phyloP scores from a whole-genome alignment of 1,140 invertebrate species.

The Lithobius niger region DNA sequence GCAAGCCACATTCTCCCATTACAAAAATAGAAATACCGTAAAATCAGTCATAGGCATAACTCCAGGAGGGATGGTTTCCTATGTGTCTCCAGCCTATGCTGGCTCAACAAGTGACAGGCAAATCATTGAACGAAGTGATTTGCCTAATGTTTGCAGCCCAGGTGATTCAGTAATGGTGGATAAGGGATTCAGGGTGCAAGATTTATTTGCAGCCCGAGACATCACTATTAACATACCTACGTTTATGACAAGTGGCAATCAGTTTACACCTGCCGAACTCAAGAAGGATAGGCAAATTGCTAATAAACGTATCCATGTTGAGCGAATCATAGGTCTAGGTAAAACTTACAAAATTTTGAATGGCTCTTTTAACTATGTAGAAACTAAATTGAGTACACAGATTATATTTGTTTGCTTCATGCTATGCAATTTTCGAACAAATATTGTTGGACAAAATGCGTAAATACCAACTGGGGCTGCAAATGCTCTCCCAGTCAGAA shows the following conservation, averaged over 20 bases:
- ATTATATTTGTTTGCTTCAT: background rate
- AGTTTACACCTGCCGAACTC: background rate
- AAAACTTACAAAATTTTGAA: background rate
- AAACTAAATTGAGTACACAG: background rate
- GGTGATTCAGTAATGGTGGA: slow-evolving; percentile 31
- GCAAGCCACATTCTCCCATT: slow-evolving; percentile 23
- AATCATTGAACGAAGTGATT: slow-evolving; percentile 26
- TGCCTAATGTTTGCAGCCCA: slow-evolving; percentile 28
- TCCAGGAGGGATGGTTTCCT: slow-evolving; percentile 28
- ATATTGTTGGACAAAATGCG: background rate
- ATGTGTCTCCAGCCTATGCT: slow-evolving; percentile 29
- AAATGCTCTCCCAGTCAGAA: too few relatives aligned
- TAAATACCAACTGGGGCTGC: too few relatives aligned
- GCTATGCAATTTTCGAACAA: background rate
- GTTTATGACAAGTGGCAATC: background rate
- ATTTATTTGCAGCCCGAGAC: background rate
- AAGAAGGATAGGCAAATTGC: background rate
- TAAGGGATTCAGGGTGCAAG: slow-evolving; percentile 24
- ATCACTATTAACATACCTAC: background rate
- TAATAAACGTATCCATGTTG: background rate
- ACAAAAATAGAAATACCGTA: slow-evolving; percentile 23
- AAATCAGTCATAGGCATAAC: slow-evolving; percentile 17
- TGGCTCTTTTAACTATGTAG: background rate
- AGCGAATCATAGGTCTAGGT: background rate
- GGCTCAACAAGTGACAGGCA: slow-evolving; percentile 28